A percentile compares a stretch with the other conserved stretches of the same genome.
Evolutionary conservation across 2,797 vertebrate genomes (phyloP).

Genomic region (Molossus alvarezi): DNA sequence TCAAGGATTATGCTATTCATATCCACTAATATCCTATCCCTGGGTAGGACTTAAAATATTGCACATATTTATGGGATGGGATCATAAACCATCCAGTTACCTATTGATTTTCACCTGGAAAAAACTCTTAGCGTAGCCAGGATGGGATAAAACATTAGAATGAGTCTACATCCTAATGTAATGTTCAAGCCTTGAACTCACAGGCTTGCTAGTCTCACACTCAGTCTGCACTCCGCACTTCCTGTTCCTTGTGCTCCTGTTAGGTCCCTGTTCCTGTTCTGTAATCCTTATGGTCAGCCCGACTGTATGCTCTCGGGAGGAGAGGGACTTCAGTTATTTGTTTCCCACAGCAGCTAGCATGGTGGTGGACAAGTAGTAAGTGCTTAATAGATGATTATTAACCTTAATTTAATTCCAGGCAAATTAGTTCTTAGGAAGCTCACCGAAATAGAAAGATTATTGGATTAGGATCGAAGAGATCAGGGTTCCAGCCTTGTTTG

Average conservation of each 20-base stretch:
- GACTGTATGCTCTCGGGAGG: not conserved
- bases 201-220: not conserved
- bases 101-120: not conserved
- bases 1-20: not conserved
- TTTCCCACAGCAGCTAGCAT: not conserved
- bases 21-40: not conserved
- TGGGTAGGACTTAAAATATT: not conserved
- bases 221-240: not conserved
- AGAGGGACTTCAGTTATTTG: not conserved
- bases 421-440: conserved; percentile 41
- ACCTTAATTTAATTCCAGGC: conserved; percentile 3
- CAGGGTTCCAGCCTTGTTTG: not conserved
- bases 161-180: not conserved
- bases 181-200: not conserved
- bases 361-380: not conserved
- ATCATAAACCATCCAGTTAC: not conserved
- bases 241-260: not conserved
- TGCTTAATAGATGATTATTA: conserved; percentile 43
- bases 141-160: not conserved
- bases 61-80: not conserved
- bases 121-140: not conserved
- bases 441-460: not conserved
- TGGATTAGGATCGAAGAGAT: conserved; percentile 38
- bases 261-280: not conserved
- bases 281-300: not conserved